Evolutionary conservation across 2,113 vertebrate genomes (phyloP).

Genomic region (Hyaena hyaena): DNA sequence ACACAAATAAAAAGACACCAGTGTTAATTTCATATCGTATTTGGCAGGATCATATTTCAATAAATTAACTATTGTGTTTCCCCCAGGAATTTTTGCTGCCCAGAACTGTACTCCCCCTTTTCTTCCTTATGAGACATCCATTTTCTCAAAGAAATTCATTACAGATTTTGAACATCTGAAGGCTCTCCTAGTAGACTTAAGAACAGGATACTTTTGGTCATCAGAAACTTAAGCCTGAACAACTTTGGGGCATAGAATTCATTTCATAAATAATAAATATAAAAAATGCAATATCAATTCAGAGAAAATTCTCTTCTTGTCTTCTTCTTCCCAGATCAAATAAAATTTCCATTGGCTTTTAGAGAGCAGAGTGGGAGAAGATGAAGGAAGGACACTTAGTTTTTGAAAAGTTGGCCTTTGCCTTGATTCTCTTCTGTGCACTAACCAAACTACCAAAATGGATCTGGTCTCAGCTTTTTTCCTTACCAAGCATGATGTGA

Average conservation of each 20-base stretch:
- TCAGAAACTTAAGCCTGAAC: neutral
- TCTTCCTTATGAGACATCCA: neutral
- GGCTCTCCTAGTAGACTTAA: neutral
- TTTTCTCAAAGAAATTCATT: neutral
- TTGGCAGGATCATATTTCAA: constrained; percentile 2
- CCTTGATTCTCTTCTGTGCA: neutral
- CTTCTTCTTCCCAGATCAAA: neutral
- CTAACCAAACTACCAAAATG: neutral
- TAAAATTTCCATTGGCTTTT: neutral
- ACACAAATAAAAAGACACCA: neutral
- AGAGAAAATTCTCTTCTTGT: neutral
- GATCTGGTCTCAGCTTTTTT: neutral
- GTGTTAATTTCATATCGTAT: neutral
- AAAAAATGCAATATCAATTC: neutral
- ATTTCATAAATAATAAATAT: neutral
- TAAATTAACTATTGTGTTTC: neutral
- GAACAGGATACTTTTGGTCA: neutral
- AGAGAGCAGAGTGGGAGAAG: neutral
- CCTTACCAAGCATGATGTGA: neutral
- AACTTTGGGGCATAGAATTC: neutral
- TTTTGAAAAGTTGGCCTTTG: neutral
- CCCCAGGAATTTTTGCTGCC: neutral
- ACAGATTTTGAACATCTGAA: neutral
- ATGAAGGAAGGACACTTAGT: neutral
- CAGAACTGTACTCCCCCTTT: neutral